Evolutionary conservation across 2,888 invertebrate species (phyloP).

Genomic region (Pasiphila rectangulata): DNA sequence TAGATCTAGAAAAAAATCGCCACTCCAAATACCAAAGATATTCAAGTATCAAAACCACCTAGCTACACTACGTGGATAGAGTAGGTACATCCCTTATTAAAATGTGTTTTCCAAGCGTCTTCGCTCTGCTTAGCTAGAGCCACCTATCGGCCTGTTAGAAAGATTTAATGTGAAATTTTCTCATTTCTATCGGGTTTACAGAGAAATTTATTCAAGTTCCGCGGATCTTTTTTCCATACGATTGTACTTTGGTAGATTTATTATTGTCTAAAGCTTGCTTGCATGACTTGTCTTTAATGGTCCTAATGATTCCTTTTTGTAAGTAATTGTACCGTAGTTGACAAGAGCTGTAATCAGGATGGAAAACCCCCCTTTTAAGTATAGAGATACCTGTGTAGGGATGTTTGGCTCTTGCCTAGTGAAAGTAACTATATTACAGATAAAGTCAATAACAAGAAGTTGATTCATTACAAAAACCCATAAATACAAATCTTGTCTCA

Average conservation of each 20-base stretch:
- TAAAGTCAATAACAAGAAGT: too few relatives aligned
- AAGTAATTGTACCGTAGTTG: too few relatives aligned
- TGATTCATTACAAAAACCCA: too few relatives aligned
- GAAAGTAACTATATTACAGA: too few relatives aligned
- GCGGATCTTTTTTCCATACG: slow-evolving; percentile 71
- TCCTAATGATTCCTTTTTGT: background rate
- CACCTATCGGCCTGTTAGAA: slow-evolving; percentile 69
- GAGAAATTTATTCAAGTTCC: slow-evolving; percentile 62
- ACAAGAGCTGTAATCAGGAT: too few relatives aligned
- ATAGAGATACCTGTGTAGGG: too few relatives aligned
- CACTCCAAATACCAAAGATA: slow-evolving; percentile 6
- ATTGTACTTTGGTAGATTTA: slow-evolving; percentile 60
- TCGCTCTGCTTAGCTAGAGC: slow-evolving; percentile 56
- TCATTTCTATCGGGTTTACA: slow-evolving; percentile 76
- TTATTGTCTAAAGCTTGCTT: slow-evolving; percentile 38
- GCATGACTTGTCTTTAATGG: slow-evolving; percentile 3
- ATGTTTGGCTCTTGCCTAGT: too few relatives aligned
- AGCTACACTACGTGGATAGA: slow-evolving; percentile 29
- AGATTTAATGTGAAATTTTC: slow-evolving; percentile 71
- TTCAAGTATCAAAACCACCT: slow-evolving; percentile 44
- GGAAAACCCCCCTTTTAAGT: too few relatives aligned
- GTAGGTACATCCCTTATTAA: slow-evolving; percentile 60
- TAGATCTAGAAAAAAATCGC: too few relatives aligned
- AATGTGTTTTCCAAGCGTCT: slow-evolving; percentile 66
- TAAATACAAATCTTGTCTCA: too few relatives aligned